Conservation (phyloP, 2,888 invertebrate genomes). For the Agrotis ipsilon region DNA sequence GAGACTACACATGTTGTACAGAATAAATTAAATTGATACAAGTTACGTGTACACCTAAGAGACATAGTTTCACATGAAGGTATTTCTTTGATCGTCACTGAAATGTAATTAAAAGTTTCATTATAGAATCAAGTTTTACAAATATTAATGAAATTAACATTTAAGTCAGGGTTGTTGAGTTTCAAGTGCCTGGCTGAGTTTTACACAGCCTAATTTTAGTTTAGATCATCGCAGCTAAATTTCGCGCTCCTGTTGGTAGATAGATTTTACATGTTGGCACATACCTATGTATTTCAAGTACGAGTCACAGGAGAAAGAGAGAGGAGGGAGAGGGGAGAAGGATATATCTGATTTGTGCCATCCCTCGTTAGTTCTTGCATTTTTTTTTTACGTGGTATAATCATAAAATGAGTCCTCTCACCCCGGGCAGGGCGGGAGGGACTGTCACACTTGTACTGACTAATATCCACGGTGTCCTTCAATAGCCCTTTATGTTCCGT, state of each 20-base stretch:
- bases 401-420: no score
- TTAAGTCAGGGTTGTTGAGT: not conserved
- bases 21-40: slow-evolving; percentile 51
- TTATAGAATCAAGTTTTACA: slow-evolving; percentile 6
- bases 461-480: no score
- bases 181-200: not conserved
- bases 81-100: slow-evolving; percentile 42
- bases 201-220: not conserved
- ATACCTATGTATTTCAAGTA: no score
- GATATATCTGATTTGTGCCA: no score
- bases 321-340: no score
- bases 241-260: no score
- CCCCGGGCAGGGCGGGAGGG: no score
- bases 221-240: not conserved
- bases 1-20: slow-evolving; percentile 20
- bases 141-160: slow-evolving; percentile 2
- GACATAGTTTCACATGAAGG: slow-evolving; percentile 20
- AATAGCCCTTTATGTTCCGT: no score
- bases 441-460: no score
- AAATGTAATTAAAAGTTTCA: slow-evolving; percentile 31
- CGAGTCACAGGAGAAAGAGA: no score
- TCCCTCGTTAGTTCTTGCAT: no score
- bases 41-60: not conserved
- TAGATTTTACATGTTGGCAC: not conserved
- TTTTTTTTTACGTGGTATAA: no score